Percentiles rank a stretch among this genome's conserved stretches.
Evolutionary conservation across 2,797 vertebrate genomes (phyloP).

Genomic region (Sebastes umbrosus): DNA sequence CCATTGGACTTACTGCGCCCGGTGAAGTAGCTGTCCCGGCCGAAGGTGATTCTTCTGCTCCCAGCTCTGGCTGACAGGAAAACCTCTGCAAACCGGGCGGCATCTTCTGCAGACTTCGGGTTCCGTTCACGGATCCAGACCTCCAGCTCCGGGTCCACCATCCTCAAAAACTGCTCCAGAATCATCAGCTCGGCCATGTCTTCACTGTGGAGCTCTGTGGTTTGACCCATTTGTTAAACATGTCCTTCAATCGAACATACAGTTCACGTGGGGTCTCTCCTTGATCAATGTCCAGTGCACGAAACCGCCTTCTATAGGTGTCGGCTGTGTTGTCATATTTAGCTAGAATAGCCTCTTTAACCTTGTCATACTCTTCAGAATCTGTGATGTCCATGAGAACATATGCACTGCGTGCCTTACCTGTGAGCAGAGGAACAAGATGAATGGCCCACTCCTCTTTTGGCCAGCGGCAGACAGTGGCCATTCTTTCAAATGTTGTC

Average conservation of each 20-base stretch:
- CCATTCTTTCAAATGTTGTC: background rate
- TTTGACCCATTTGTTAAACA: too few species aligned
- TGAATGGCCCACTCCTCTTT: background rate
- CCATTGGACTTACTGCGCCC: background rate
- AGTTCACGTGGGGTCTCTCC: background rate
- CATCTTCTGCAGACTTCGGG: background rate
- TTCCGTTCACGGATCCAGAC: background rate
- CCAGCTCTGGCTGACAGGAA: background rate
- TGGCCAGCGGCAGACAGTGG: background rate
- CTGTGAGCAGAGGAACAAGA: background rate
- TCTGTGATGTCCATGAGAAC: background rate
- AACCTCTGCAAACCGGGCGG: background rate
- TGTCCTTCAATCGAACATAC: background rate
- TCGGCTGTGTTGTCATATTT: too few species aligned
- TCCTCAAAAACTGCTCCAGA: background rate
- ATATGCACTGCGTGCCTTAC: background rate
- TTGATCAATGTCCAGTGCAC: background rate
- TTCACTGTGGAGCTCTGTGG: too few species aligned
- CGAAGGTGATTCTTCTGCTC: background rate
- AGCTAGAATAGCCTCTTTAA: too few species aligned
- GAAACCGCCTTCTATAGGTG: too few species aligned
- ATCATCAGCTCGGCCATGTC: too few species aligned
- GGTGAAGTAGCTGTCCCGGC: background rate
- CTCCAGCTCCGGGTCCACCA: background rate
- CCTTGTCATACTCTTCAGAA: background rate